A percentile compares a stretch with the other conserved stretches of the same genome.
Conservation (phyloP, 2,797 vertebrate species). For the Botia almorhae region DNA sequence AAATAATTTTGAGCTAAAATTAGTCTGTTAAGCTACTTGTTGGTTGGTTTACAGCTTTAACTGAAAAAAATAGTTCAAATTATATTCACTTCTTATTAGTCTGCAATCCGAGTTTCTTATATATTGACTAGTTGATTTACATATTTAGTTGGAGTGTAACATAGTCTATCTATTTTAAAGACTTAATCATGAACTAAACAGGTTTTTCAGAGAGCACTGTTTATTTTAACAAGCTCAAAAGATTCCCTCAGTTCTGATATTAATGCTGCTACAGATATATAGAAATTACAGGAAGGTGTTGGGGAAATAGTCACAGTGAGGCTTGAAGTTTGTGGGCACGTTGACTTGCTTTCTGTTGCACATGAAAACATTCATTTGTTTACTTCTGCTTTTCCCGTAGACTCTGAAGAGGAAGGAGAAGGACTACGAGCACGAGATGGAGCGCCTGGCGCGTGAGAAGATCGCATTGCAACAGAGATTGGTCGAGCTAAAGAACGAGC, state of each 20-base stretch:
- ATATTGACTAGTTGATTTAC: background rate
- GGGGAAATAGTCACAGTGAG: background rate
- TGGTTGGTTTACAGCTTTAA: background rate
- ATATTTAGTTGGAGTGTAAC: background rate
- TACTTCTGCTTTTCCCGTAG: slow-evolving; percentile 66
- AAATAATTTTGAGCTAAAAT: no score
- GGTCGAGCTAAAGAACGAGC: slow-evolving; percentile 90
- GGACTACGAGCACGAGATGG: slow-evolving; percentile 98
- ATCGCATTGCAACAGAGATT: slow-evolving; percentile 95
- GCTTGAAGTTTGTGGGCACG: background rate
- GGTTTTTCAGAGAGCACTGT: background rate
- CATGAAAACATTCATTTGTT: background rate
- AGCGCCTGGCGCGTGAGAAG: slow-evolving; percentile 94
- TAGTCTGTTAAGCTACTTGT: no score
- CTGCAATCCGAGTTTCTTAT: background rate
- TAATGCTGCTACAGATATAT: background rate
- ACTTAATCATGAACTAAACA: no score
- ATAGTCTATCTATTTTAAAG: background rate
- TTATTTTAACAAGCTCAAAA: background rate
- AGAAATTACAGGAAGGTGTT: background rate
- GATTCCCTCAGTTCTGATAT: background rate
- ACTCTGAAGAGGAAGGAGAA: slow-evolving; percentile 98
- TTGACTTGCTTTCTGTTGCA: slow-evolving; percentile 24
- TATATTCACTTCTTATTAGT: background rate
- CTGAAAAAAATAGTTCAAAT: background rate